Evolutionary conservation across 1,140 invertebrate species (phyloP).

Genomic region (Diprion similis): DNA sequence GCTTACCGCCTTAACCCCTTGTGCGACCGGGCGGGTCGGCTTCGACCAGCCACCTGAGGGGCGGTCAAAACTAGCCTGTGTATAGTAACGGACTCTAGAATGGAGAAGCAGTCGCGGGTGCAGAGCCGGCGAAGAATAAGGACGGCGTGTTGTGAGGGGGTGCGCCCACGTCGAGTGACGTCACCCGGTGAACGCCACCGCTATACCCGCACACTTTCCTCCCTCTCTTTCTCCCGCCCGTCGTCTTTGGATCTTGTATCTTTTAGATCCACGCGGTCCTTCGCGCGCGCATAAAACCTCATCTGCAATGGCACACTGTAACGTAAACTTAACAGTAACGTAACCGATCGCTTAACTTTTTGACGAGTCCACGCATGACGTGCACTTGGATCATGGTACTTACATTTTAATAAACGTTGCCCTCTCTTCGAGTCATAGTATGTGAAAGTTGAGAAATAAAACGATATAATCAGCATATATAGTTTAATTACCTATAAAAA

Average conservation of each 20-base stretch:
- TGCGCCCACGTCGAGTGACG: slow-evolving; percentile 55
- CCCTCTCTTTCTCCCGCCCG: not conserved
- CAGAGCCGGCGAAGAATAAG: not conserved
- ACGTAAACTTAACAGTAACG: too few relatives aligned
- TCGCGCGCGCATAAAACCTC: not conserved
- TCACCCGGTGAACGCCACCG: slow-evolving; percentile 53
- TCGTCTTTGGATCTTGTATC: not conserved
- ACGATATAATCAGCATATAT: too few relatives aligned
- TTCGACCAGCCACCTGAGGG: not conserved
- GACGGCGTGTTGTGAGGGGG: slow-evolving; percentile 40
- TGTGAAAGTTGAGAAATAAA: too few relatives aligned
- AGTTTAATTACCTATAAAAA: too few relatives aligned
- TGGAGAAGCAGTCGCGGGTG: not conserved
- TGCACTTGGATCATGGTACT: too few relatives aligned
- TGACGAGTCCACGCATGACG: too few relatives aligned
- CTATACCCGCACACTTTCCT: not conserved
- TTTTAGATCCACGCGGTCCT: not conserved
- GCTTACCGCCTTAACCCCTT: not conserved
- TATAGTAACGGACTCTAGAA: not conserved
- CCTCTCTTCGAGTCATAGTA: too few relatives aligned
- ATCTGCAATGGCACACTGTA: too few relatives aligned
- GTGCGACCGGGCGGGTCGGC: not conserved
- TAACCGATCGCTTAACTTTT: too few relatives aligned
- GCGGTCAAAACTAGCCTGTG: not conserved
- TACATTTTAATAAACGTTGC: too few relatives aligned